phyloP scores from a whole-genome alignment of 1,140 invertebrate genomes.

The Heterodera schachtii region DNA sequence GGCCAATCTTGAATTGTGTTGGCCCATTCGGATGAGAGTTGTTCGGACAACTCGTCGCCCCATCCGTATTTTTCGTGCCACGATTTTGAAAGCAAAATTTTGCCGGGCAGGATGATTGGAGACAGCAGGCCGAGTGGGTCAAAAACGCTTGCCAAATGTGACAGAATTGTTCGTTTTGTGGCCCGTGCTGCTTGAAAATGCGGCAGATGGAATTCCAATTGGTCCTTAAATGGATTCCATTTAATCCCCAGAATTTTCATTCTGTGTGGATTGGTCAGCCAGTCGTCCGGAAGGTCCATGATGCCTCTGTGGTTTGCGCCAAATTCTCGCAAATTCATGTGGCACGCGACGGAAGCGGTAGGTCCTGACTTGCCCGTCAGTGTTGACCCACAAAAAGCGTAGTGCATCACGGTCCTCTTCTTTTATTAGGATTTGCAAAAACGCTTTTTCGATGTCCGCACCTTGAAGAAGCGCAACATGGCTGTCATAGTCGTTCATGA shows the following conservation, averaged over 20 bases:
- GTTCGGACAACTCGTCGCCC: background rate
- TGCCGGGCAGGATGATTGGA: background rate
- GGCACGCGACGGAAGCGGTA: background rate
- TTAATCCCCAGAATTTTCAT: slow-evolving; percentile 7
- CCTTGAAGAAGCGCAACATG: background rate
- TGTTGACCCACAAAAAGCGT: background rate
- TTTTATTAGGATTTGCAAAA: background rate
- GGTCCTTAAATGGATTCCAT: background rate
- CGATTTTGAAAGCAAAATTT: background rate
- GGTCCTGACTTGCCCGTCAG: background rate
- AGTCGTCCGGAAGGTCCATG: background rate
- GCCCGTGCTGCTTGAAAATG: background rate
- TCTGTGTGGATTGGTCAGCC: background rate
- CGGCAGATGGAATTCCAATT: background rate
- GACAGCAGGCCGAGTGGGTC: slow-evolving; percentile 1
- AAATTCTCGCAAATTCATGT: slow-evolving; percentile 9
- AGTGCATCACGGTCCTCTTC: slow-evolving; percentile 3
- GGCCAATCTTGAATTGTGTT: background rate
- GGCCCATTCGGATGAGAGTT: background rate
- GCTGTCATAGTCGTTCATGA: background rate
- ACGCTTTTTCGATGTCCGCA: slow-evolving; percentile 1
- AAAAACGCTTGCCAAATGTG: background rate
- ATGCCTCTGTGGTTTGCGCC: background rate
- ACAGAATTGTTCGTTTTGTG: slow-evolving; percentile 6
- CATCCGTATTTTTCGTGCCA: background rate